Evolutionary conservation across 2,888 invertebrate species (phyloP), one percentile per base, ranked within the genome.

Genomic region (Phengaris alcon): DNA sequence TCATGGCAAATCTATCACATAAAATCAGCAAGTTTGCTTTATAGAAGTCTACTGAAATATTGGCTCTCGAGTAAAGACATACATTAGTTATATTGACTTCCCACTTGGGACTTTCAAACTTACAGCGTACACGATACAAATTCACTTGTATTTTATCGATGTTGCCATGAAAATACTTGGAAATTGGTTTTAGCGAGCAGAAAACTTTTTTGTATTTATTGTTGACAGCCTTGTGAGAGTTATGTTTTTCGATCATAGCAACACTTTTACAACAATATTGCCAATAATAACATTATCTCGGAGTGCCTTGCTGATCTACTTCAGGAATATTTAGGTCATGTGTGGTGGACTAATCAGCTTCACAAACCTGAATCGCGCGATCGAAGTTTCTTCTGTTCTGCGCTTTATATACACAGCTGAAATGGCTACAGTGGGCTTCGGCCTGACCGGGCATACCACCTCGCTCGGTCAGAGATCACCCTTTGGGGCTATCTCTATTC

Each of bases 121-220:
- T 64, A 35, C 64, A 64, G 64, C 64, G 64, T 35, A 64, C 64
- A 64, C 35, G 64, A 6, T 64, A 64, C 64, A 64, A 64, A 64
- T 64, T 64, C 35, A 64, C 44, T 64, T 12, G 35, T 64, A 64
- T 44, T 64, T 64, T 64, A 64, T 64, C 64, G 12, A 10, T 12
- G 35, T 64, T 64, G 12, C 64, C 44, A 35, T 64, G 64, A 64
- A 64, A 64, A 64, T 44, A 64, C 35, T 13, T 64, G 35, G 35
- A 64, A 64, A 64, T 44, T 44, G 64, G 64, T 64, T 64, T 64
- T 64, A 64, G 35, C 64, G 12, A 64, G 64, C 35, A 15, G 22
- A 59, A 64, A 64, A 44, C 22, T 64, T 64, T 12, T 64, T 64
- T 64, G 44, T 64, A 6, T 44, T 64, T 59, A 22, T 59, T 22